Base-by-base conservation (phyloP, 2,888 invertebrate species). In the Eupithecia subfuscata region DNA sequence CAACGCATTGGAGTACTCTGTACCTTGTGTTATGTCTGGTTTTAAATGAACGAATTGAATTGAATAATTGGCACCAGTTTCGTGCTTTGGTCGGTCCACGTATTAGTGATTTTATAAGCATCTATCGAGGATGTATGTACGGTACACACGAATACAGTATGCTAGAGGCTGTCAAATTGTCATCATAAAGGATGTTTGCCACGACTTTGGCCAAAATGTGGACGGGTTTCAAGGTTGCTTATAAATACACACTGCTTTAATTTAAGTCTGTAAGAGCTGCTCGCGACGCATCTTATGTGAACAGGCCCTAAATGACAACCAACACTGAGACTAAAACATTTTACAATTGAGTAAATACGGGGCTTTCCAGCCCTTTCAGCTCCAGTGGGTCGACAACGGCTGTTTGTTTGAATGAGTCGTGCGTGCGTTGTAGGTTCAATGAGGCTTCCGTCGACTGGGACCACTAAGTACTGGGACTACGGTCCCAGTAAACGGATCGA, bases 381-480 rank as follows among this genome's bases (percentile, higher is more conserved):
- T 56, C 56, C 56, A 22, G 56, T 56, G 22, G 56, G 56, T 4
- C 56, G 22, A 56, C 22, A 56, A 22, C 11, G 56, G 22, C 56
- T n/a, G n/a, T 48, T 56, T 56, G 56, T 56, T 52, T 56, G 56
- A 56, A 52, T 52, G 52, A n/a, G n/a, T 48, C n/a, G n/a, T 56
- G 56, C 56, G 56, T 56, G 56, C 22, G n/a, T 8, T 48, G 48
- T 18, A 22, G 56, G 22, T 56, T 56, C 56, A 22, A 56, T 56
- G n/a, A n/a, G n/a, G n/a, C n/a, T n/a, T n/a, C n/a, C n/a, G n/a
- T n/a, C n/a, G n/a, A n/a, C n/a, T n/a, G n/a, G n/a, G n/a, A n/a
- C n/a, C n/a, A n/a, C n/a, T n/a, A n/a, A n/a, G n/a, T n/a, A n/a
- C n/a, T n/a, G n/a, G n/a, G n/a, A n/a, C n/a, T n/a, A n/a, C n/a